phyloP scores from a whole-genome alignment of 2,113 vertebrate species.

The Lagopus muta region DNA sequence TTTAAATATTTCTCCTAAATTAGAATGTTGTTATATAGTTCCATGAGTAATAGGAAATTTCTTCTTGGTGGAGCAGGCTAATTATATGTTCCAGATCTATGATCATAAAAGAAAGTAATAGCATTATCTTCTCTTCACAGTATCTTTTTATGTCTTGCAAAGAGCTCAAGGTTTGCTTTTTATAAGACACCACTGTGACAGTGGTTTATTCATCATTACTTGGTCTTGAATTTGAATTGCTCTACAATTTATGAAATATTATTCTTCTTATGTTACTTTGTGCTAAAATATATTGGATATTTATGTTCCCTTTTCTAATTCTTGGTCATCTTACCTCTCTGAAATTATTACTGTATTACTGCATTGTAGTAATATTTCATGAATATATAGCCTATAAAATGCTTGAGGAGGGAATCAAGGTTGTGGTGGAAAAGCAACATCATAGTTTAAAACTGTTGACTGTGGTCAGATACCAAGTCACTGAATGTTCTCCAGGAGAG shows the following conservation, averaged over 20 bases:
- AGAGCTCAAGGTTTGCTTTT: neutral
- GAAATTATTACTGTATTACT: neutral
- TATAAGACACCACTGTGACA: neutral
- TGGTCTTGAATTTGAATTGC: neutral
- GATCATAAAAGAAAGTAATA: neutral
- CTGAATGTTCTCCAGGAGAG: neutral
- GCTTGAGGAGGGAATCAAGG: neutral
- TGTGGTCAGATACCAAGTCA: neutral
- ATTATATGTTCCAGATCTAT: neutral
- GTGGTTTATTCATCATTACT: neutral
- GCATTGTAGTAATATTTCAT: neutral
- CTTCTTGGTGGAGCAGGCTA: neutral
- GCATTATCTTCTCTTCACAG: neutral
- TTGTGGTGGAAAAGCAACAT: neutral
- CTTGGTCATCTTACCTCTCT: neutral
- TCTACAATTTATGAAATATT: neutral
- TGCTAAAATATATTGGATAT: neutral
- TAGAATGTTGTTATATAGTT: neutral
- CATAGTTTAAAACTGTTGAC: neutral
- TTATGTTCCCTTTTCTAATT: neutral
- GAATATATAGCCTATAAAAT: neutral
- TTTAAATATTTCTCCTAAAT: neutral
- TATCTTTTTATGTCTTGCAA: neutral
- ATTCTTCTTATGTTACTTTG: neutral
- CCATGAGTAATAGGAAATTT: neutral